Conservation (phyloP, 1,140 invertebrate species). For the Glossosoma conforme region DNA sequence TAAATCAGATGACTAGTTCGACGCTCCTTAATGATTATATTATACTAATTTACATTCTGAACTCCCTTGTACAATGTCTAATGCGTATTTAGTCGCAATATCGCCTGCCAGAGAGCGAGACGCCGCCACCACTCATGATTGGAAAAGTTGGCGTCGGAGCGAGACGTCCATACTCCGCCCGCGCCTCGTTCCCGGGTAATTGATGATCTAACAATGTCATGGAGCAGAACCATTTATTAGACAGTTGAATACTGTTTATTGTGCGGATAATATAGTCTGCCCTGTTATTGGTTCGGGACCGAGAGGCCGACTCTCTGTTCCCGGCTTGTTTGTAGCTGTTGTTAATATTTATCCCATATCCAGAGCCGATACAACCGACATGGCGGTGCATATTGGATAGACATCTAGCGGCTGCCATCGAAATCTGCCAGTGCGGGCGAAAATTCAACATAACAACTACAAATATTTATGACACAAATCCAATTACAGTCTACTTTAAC, state of each 20-base stretch:
- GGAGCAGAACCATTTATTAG: slow-evolving; percentile 20
- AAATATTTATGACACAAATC: no score
- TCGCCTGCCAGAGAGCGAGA: slow-evolving; percentile 13
- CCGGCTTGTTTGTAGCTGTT: no score
- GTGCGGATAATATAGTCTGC: slow-evolving; percentile 11
- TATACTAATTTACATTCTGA: no score
- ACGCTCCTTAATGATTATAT: no score
- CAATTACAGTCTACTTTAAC: no score
- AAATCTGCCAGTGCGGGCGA: no score
- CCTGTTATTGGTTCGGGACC: slow-evolving; percentile 28
- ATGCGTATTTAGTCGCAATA: slow-evolving; percentile 21
- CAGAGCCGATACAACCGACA: slow-evolving; percentile 25
- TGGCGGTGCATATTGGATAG: slow-evolving; percentile 21
- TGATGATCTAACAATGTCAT: slow-evolving; percentile 29
- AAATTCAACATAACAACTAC: no score
- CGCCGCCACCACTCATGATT: not conserved
- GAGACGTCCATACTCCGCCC: not conserved
- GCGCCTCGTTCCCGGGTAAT: slow-evolving; percentile 23
- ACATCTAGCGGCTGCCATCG: slow-evolving; percentile 26
- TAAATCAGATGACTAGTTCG: no score
- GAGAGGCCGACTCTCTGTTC: slow-evolving; percentile 2
- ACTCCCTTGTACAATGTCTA: not conserved
- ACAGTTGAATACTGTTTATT: slow-evolving; percentile 30
- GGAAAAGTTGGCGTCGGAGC: not conserved
- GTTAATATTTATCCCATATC: slow-evolving; percentile 22